Base-by-base conservation (phyloP, 2,888 invertebrate genomes). In the Caenorhabditis sulstoni region DNA sequence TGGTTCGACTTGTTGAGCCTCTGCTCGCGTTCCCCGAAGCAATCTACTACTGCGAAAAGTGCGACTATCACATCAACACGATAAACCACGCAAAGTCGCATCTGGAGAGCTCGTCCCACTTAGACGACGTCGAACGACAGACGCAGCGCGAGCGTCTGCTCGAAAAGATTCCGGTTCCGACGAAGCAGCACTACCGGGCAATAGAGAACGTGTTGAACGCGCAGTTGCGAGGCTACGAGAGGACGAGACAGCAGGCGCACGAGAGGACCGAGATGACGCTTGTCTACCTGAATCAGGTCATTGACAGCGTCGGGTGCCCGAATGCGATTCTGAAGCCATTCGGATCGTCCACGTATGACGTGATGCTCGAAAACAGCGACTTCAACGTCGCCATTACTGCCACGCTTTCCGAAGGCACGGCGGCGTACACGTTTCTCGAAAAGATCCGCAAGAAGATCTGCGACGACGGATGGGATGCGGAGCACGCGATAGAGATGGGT, bases 51-150 rank as follows among this genome's bases (percentile, higher is more conserved):
- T 83, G 83, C 47, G 66, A 68, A 3, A 55, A 62, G 23, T 83
- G 83, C 53, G 81, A 79, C 29, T 81, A 70, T 66, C 83, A 83
- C 29, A 61, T 83, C 22, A 77, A 47, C 37, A 71, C 68, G 11
- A 67, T 81, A 7, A n/a, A 39, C 5, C 83, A 83, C 20, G 64
- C 74, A n/a, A 79, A 62, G 57, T 18, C 50, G 0, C 83, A 83
- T 67, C 12, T 83, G 39, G 81, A 81, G 49, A 49, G 57, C 37
- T 64, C 57, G 12, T 20, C 65, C 4, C 81, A 81, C 62, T 74
- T 66, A 12, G 68, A 73, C 18, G 68, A 64, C 50, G 29, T 74
- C 7, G 58, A 64, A 29, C 5, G 59, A 37, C 44, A 58, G 9
- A 18, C 37, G n/a, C 74, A 74, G 18, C 4, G 65, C 16, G 45